Base-by-base conservation (phyloP, 2,888 invertebrate genomes). In the Smittia sp. region DNA sequence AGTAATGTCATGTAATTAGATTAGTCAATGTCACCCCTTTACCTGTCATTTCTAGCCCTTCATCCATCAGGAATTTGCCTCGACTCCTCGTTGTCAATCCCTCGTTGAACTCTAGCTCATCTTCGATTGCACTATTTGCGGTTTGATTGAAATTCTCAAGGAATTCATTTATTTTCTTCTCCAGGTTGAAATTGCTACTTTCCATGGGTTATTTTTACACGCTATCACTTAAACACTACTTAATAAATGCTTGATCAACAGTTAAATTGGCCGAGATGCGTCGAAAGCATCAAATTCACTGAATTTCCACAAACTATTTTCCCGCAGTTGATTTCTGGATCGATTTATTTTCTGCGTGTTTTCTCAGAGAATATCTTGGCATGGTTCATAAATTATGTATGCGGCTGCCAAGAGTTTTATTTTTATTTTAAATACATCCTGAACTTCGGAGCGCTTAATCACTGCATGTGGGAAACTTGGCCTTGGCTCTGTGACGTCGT, bases 161-260 rank as follows among this genome's bases (percentile, higher is more conserved):
- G 84, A 92, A 91, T 84, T 89, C 90, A 86, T 92, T 92, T 84
- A 92, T 91, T 85, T 91, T 91, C 79, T 89, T 90, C 85, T 92
- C 91, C 4, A 72, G 39, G 11, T 54, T 63, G 27, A 63, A 63
- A n/a, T n/a, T 63, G 63, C 20, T 54, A 13, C 72, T 62, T 24
- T 72, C 72, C 72, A 72, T 72, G 27, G 32, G 54, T 15, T 15
- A 25, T 54, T 69, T 54, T 27, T 52, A 52, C 27, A 52, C 25
- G 13, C 20, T 70, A 70, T 70, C 69, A 70, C 69, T 54, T 70
- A 70, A 70, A 70, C 69, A 52, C 4, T n/a, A 70, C 52, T 70
- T 70, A 18, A 15, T 70, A 24, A 11, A 22, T 13, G 22, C 3
- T 58, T 22, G 58, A 22, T 9, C 22, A 58, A 52, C 54, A 25